phyloP scores from a whole-genome alignment of 2,113 vertebrate species.

The Tychaedon coryphoeus region DNA sequence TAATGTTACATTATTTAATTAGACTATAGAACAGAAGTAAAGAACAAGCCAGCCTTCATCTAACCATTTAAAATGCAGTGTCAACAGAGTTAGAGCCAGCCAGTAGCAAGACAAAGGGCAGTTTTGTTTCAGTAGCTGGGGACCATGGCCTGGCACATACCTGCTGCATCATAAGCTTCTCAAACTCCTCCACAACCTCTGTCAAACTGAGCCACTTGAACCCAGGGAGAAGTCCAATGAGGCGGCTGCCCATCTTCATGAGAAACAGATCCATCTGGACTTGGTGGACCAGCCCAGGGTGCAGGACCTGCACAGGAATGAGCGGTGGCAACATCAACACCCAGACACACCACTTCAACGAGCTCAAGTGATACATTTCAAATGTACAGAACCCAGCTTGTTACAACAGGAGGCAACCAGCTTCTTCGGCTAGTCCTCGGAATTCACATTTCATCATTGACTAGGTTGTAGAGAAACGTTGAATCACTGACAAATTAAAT shows the following conservation, averaged over 20 bases:
- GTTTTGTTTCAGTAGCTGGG: background rate
- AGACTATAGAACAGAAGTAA: background rate
- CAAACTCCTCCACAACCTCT: slow-evolving; percentile 91
- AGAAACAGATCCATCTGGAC: slow-evolving; percentile 88
- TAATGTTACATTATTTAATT: background rate
- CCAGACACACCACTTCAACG: background rate
- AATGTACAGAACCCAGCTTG: background rate
- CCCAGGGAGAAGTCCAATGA: slow-evolving; percentile 87
- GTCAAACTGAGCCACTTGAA: slow-evolving; percentile 92
- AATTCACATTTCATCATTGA: background rate
- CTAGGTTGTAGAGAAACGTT: background rate
- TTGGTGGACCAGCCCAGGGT: slow-evolving; percentile 87
- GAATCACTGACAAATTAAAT: background rate
- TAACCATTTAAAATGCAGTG: background rate
- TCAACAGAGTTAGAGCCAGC: background rate
- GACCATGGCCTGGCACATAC: slow-evolving; percentile 55
- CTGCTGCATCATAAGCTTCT: slow-evolving; percentile 95
- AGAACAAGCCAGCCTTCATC: background rate
- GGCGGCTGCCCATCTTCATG: slow-evolving; percentile 84
- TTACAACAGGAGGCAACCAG: background rate
- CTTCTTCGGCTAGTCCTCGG: background rate
- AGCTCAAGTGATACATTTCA: background rate
- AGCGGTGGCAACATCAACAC: background rate
- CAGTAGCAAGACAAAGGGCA: background rate
- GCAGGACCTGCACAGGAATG: slow-evolving; percentile 80